Evolutionary conservation across 2,888 invertebrate species (phyloP).

Genomic region (Calliphora vomitoria): DNA sequence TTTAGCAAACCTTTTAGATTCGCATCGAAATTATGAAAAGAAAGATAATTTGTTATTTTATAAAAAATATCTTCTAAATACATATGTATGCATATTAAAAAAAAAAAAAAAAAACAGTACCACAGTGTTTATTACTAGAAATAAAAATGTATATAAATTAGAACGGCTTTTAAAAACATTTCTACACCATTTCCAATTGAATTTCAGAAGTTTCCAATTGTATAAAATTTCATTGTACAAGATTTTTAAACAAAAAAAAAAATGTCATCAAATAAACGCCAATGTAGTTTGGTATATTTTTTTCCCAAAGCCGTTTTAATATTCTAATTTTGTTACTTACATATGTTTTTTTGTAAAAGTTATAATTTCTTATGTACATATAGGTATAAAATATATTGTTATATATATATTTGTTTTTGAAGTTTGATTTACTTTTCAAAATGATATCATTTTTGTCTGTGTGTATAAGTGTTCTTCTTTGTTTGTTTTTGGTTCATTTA

Average conservation of each 20-base stretch:
- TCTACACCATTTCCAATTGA: too few species aligned
- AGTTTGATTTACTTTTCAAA: constrained; percentile 45
- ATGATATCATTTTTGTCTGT: constrained; percentile 62
- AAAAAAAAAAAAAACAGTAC: constrained; percentile 56
- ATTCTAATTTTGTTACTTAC: neutral
- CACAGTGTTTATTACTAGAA: constrained; percentile 56
- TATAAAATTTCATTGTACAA: too few species aligned
- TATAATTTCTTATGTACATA: neutral
- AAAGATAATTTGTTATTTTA: constrained; percentile 16
- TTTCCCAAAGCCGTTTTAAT: neutral
- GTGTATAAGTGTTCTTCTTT: constrained; percentile 1
- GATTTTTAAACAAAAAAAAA: too few species aligned
- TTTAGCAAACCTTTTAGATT: constrained; percentile 57
- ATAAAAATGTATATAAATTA: neutral
- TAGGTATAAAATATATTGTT: neutral
- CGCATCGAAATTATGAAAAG: constrained; percentile 3
- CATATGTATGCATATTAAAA: neutral
- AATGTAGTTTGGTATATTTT: neutral
- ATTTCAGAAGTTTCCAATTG: too few species aligned
- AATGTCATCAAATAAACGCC: too few species aligned
- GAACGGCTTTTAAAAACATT: neutral
- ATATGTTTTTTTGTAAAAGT: neutral
- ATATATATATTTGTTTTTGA: constrained; percentile 2
- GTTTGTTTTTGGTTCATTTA: constrained; percentile 58
- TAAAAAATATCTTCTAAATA: neutral